These are phyloP conservation scores for Argyrosomus regius DNA, from an alignment of 2,797 vertebrate species.

Conservation along the genomic window DNA sequence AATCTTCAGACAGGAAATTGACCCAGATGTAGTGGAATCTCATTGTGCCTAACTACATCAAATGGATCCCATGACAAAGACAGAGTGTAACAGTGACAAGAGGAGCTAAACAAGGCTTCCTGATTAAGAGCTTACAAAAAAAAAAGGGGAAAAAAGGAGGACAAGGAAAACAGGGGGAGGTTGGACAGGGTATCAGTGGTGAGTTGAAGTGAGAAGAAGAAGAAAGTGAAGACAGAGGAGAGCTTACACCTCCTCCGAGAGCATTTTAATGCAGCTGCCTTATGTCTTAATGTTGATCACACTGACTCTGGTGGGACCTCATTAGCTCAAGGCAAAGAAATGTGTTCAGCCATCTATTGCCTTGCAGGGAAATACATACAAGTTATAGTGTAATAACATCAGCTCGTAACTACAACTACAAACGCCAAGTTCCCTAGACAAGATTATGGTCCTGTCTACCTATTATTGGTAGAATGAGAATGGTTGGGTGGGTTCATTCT, in stretches of 20 bases:
- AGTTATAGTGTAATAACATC: conserved; percentile 61
- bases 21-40: conserved; percentile 77
- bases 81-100: conserved; percentile 52
- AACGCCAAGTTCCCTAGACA: conserved; percentile 31
- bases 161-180: conserved; percentile 9
- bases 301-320: conserved; percentile 78
- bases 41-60: conserved; percentile 69
- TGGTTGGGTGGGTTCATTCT: not conserved
- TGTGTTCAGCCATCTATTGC: conserved; percentile 61
- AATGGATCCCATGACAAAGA: conserved; percentile 66
- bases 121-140: conserved; percentile 47
- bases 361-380: conserved; percentile 61
- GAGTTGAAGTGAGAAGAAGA: conserved; percentile 31
- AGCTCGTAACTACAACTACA: conserved; percentile 49
- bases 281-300: conserved; percentile 79
- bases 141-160: conserved; percentile 50
- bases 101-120: conserved; percentile 55
- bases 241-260: conserved; percentile 62
- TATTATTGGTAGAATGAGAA: conserved; percentile 12
- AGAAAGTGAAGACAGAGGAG: conserved; percentile 46
- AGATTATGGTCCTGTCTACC: conserved; percentile 1
- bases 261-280: conserved; percentile 70
- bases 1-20: conserved; percentile 74
- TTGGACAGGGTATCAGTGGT: conserved; percentile 5
- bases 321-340: conserved; percentile 77